Evolutionary conservation across 2,797 vertebrate species (phyloP).

Genomic region (Coluber constrictor): DNA sequence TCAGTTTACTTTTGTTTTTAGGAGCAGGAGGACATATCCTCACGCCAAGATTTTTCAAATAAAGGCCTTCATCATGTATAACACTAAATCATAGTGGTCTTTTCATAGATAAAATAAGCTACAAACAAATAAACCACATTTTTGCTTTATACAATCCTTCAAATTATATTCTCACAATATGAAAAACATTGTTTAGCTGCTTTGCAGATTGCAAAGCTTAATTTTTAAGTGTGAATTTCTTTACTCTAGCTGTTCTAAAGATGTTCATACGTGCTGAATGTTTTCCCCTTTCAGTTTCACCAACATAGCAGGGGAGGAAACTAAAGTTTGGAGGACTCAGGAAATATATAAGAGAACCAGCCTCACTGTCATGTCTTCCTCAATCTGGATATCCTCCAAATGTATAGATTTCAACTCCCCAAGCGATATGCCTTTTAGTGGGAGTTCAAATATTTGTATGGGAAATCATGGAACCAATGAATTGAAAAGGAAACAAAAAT

Average conservation of each 20-base stretch:
- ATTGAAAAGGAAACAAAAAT: not conserved
- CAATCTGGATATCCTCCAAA: not conserved
- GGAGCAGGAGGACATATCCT: not conserved
- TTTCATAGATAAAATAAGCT: not conserved
- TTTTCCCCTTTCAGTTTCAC: not conserved
- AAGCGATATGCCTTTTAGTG: not conserved
- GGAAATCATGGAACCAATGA: not conserved
- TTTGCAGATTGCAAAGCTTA: not conserved
- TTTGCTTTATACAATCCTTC: not conserved
- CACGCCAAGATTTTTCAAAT: not conserved
- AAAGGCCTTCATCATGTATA: not conserved
- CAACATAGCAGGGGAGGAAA: not conserved
- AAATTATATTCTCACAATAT: not conserved
- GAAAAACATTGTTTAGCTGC: not conserved
- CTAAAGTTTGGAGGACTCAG: not conserved
- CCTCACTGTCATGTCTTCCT: not conserved
- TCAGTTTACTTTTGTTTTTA: not conserved
- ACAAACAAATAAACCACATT: not conserved
- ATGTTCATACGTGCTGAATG: not conserved
- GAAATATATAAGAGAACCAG: not conserved
- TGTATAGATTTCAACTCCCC: not conserved
- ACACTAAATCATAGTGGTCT: not conserved
- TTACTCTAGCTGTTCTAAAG: not conserved
- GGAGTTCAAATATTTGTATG: not conserved
- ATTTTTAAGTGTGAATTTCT: not conserved